Evolutionary conservation across 2,113 vertebrate genomes (phyloP).

Genomic region (Mastomys natalensis): DNA sequence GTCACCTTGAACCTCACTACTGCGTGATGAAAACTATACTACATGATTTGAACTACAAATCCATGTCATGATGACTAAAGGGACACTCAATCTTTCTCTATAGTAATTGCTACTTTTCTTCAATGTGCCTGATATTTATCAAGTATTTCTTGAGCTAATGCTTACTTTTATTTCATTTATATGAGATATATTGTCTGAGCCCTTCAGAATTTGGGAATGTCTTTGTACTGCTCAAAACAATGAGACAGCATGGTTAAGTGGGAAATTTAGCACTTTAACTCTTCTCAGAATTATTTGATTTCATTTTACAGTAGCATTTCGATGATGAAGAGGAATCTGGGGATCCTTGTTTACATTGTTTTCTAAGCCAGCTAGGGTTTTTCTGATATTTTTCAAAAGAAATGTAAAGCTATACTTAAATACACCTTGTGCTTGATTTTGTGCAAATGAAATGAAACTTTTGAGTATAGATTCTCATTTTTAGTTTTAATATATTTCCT

Average conservation of each 20-base stretch:
- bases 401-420: not conserved
- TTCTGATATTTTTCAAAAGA: not conserved
- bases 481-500: not conserved
- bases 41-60: not conserved
- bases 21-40: not conserved
- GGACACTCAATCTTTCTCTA: not conserved
- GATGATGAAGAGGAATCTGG: not conserved
- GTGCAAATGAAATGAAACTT: not conserved
- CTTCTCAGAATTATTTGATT: not conserved
- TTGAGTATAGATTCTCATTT: not conserved
- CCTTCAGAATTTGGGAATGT: not conserved
- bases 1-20: not conserved
- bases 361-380: not conserved
- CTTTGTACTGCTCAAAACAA: not conserved
- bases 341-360: not conserved
- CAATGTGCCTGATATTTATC: constrained; percentile 14
- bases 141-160: not conserved
- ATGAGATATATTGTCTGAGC: not conserved
- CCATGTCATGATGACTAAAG: not conserved
- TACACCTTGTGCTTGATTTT: not conserved
- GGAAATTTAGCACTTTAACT: not conserved
- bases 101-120: not conserved
- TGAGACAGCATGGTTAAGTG: not conserved
- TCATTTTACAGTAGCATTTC: not conserved
- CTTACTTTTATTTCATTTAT: constrained; percentile 8